Conservation (phyloP, 2,888 invertebrate species). For the Yponomeuta sedellus region DNA sequence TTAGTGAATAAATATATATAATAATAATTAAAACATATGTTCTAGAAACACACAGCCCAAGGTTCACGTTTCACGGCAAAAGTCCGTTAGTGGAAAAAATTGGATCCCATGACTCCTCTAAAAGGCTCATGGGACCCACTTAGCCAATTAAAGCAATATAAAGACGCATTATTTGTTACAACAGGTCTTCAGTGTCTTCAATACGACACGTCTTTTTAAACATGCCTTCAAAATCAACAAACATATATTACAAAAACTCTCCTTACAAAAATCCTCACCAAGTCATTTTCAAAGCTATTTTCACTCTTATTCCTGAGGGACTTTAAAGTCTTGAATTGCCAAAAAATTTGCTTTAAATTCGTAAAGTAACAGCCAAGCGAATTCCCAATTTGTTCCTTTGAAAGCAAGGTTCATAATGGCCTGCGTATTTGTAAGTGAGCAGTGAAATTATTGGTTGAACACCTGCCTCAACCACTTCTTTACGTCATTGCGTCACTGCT, state of each 20-base stretch:
- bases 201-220: background rate
- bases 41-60: no score
- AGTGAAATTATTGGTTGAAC: background rate
- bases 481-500: constrained; percentile 1
- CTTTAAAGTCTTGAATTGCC: background rate
- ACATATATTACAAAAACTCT: background rate
- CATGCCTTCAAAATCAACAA: background rate
- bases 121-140: no score
- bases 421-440: background rate
- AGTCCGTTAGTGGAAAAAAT: no score
- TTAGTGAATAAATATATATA: no score
- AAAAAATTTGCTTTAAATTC: background rate
- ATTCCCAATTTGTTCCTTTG: background rate
- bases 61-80: no score
- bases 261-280: background rate
- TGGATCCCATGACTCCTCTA: no score
- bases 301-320: background rate
- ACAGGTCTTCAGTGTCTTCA: background rate
- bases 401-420: background rate
- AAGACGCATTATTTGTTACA: background rate
- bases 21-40: no score
- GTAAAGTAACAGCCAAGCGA: background rate
- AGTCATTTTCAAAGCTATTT: background rate
- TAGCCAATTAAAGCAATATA: no score
- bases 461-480: background rate